Conservation (phyloP, 2,888 invertebrate species). For the Agrotis clavis region DNA sequence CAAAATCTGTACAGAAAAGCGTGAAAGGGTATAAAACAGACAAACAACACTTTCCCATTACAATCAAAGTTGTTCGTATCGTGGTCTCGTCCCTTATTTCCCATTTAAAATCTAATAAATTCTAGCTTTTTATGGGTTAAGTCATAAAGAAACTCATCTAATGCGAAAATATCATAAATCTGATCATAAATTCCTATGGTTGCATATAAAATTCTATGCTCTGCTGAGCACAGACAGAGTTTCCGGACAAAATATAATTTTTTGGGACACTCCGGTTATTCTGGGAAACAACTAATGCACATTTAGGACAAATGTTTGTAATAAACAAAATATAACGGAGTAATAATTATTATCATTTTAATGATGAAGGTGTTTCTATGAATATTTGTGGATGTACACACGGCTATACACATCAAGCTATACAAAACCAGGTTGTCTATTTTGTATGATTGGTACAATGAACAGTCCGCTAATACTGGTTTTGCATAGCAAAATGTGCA, state of each 20-base stretch:
- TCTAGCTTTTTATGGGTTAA: background rate
- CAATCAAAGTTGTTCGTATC: too few relatives aligned
- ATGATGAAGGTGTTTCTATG: constrained; percentile 4
- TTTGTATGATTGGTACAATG: too few relatives aligned
- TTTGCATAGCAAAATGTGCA: too few relatives aligned
- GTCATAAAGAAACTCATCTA: constrained; percentile 13
- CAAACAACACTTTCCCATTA: too few relatives aligned
- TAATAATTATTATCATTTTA: constrained; percentile 32
- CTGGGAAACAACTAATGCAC: constrained; percentile 25
- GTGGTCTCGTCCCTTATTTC: too few relatives aligned
- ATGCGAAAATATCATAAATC: constrained; percentile 46
- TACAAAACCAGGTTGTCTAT: too few relatives aligned
- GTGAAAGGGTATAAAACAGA: too few relatives aligned
- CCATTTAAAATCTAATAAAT: background rate
- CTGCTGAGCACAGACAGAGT: constrained; percentile 33
- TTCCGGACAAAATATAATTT: constrained; percentile 52
- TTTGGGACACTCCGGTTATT: constrained; percentile 27
- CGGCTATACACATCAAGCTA: too few relatives aligned
- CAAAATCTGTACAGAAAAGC: too few relatives aligned
- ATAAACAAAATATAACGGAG: constrained; percentile 32
- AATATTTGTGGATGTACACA: too few relatives aligned
- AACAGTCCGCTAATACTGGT: too few relatives aligned
- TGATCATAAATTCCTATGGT: constrained; percentile 45
- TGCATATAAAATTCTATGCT: constrained; percentile 61
- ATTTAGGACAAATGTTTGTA: constrained; percentile 31